Evolutionary conservation across 2,113 vertebrate species (phyloP).

Genomic region (Oxygymnocypris stewartii): DNA sequence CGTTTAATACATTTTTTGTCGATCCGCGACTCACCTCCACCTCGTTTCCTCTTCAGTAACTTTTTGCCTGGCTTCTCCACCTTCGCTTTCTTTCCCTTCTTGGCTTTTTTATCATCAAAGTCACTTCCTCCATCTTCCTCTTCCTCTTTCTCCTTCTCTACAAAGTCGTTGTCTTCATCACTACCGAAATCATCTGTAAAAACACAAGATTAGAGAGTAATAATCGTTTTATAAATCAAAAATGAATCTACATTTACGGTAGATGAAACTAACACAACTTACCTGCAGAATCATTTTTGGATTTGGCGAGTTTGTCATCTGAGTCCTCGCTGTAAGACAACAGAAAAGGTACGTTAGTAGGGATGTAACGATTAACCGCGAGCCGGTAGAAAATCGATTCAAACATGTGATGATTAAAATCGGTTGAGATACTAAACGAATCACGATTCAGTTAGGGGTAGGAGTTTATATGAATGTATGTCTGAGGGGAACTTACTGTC

Average conservation of each 20-base stretch:
- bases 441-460: no score
- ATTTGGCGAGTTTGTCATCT: slow-evolving; percentile 94
- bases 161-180: slow-evolving; percentile 81
- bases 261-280: slow-evolving; percentile 51
- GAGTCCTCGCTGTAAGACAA: slow-evolving; percentile 87
- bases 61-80: slow-evolving; percentile 80
- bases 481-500: no score
- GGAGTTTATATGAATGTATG: no score
- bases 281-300: slow-evolving; percentile 97
- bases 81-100: slow-evolving; percentile 85
- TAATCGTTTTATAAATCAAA: neutral
- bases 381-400: no score
- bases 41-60: slow-evolving; percentile 83
- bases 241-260: neutral
- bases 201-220: neutral
- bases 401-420: no score
- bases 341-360: slow-evolving; percentile 28
- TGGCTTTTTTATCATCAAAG: slow-evolving; percentile 85
- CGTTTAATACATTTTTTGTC: neutral
- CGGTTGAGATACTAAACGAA: no score
- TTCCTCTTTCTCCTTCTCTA: slow-evolving; percentile 79
- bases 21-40: slow-evolving; percentile 73
- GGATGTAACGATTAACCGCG: no score
- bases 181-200: slow-evolving; percentile 84
- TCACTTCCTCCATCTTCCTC: slow-evolving; percentile 85